phyloP scores from a whole-genome alignment of 1,140 invertebrate species.

The Bombus vancouverensis region DNA sequence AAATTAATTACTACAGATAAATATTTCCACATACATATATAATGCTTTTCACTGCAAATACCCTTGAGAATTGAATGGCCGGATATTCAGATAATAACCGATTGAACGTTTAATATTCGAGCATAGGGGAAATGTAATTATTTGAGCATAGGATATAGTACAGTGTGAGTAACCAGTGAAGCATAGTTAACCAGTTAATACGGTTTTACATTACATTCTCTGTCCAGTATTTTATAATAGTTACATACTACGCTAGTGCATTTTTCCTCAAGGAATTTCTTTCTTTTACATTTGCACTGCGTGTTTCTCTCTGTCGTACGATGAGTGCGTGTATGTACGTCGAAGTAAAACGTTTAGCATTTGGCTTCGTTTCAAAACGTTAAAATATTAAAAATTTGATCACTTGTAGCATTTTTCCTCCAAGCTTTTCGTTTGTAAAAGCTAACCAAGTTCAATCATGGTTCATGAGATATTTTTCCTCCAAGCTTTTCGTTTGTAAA shows the following conservation, averaged over 20 bases:
- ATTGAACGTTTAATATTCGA: slow-evolving; percentile 24
- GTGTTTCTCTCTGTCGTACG: no score
- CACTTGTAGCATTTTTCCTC: no score
- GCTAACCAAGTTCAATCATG: no score
- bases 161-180: neutral
- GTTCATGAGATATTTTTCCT: neutral
- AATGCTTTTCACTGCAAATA: neutral
- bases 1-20: neutral
- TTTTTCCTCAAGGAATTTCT: neutral
- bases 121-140: slow-evolving; percentile 20
- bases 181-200: no score
- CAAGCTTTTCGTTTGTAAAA: neutral
- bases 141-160: neutral
- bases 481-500: neutral
- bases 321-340: no score
- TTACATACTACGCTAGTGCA: neutral
- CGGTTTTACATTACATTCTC: neutral
- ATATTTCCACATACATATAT: neutral
- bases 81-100: slow-evolving; percentile 11
- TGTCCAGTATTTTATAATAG: neutral
- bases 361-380: no score
- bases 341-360: no score
- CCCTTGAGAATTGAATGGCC: slow-evolving; percentile 3
- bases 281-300: no score
- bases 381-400: neutral